These are phyloP conservation scores for Holcopasites calliopsidis DNA, from an alignment of 1,140 invertebrate species.

Conservation along the genomic window DNA sequence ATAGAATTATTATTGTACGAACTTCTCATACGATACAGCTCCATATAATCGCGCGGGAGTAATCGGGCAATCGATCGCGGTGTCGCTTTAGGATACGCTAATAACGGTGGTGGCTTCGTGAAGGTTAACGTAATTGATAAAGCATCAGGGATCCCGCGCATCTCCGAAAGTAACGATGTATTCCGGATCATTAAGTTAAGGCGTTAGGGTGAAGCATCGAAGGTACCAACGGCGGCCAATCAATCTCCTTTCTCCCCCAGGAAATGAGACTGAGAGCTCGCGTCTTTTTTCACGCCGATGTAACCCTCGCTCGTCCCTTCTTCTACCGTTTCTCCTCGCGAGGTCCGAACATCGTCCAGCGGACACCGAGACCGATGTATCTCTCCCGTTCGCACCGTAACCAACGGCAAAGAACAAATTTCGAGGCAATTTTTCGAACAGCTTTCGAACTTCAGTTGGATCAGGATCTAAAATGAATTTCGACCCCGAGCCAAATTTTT, in stretches of 20 bases:
- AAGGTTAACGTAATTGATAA: slow-evolving; percentile 42
- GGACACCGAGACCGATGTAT: not conserved
- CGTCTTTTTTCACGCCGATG: slow-evolving; percentile 22
- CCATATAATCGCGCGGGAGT: slow-evolving; percentile 9
- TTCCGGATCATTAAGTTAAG: slow-evolving; percentile 51
- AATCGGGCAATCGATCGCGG: slow-evolving; percentile 3
- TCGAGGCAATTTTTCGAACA: not conserved
- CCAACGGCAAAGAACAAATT: slow-evolving; percentile 1
- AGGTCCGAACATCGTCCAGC: too few relatives aligned
- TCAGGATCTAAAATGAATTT: slow-evolving; percentile 31
- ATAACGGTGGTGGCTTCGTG: not conserved
- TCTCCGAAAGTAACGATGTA: slow-evolving; percentile 31
- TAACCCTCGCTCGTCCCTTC: not conserved
- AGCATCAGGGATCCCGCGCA: slow-evolving; percentile 9
- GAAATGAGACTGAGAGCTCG: slow-evolving; percentile 53
- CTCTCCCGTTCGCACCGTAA: slow-evolving; percentile 12
- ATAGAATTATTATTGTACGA: too few relatives aligned
- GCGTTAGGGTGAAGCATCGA: slow-evolving; percentile 44
- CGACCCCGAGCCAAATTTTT: not conserved
- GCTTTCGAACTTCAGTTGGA: not conserved
- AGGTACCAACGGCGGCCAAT: slow-evolving; percentile 36
- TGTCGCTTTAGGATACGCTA: not conserved
- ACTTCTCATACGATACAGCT: not conserved
- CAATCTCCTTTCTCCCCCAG: slow-evolving; percentile 45
- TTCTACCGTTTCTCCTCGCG: not conserved